phyloP scores from a whole-genome alignment of 2,113 vertebrate species.

The Mungos mungo region DNA sequence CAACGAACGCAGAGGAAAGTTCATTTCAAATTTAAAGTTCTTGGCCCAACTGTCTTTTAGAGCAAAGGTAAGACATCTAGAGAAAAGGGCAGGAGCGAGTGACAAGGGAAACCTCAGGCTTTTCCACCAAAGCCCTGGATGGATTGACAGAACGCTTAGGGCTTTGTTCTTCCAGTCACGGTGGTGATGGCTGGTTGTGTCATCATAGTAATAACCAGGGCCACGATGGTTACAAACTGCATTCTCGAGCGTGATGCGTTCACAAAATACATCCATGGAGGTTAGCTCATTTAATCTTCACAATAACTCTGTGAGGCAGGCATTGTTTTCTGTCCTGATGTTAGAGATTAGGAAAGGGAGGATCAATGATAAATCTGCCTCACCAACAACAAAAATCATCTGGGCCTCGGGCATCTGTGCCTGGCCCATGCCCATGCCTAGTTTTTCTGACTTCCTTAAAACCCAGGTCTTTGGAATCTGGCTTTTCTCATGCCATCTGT shows the following conservation, averaged over 20 bases:
- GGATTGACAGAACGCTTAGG: neutral
- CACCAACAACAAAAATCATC: neutral
- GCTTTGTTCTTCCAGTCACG: neutral
- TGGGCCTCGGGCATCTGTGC: neutral
- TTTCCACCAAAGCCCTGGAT: neutral
- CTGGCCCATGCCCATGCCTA: neutral
- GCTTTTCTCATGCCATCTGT: neutral
- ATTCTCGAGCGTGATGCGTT: neutral
- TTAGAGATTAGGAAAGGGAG: conserved; percentile 38
- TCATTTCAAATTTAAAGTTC: neutral
- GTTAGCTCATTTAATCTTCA: conserved; percentile 21
- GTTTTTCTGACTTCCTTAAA: neutral
- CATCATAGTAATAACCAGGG: neutral
- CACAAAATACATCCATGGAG: neutral
- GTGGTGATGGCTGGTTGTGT: neutral
- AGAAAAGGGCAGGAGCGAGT: neutral
- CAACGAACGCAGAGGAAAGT: neutral
- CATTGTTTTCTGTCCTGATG: neutral
- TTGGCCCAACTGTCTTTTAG: neutral
- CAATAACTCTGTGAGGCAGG: neutral
- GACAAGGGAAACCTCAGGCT: neutral
- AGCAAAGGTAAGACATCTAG: neutral
- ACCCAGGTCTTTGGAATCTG: neutral
- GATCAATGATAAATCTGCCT: neutral
- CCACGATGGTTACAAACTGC: neutral